Conservation (phyloP, 2,797 vertebrate genomes). For the Ammospiza maritima region DNA sequence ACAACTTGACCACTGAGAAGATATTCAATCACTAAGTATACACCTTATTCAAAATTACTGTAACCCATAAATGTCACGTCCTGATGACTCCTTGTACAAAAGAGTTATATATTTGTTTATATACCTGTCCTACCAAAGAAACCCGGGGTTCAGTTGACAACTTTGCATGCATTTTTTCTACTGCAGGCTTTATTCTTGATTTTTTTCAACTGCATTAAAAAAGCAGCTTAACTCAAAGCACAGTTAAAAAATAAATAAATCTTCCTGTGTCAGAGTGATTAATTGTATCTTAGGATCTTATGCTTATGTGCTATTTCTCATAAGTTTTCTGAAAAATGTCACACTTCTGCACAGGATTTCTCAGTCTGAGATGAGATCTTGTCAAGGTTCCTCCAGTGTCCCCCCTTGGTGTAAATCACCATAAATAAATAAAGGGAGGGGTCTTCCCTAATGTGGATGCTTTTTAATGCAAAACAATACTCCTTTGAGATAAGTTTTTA, state of each 20-base stretch:
- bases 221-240: not conserved
- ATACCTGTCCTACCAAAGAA: not conserved
- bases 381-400: not conserved
- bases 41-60: not conserved
- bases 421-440: not conserved
- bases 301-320: not conserved
- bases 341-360: not conserved
- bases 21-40: not conserved
- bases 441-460: not conserved
- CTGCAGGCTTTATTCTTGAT: not conserved
- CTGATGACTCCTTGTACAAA: not conserved
- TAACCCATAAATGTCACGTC: not conserved
- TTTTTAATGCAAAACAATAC: not conserved
- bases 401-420: not conserved
- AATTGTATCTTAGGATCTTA: not conserved
- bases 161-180: not conserved
- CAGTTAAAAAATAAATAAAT: not conserved
- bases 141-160: not conserved
- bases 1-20: not conserved
- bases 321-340: not conserved
- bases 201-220: not conserved
- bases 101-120: not conserved
- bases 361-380: not conserved
- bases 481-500: not conserved
- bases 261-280: not conserved